Conservation (phyloP, 2,888 invertebrate species). For the Megastigmus dorsalis region DNA sequence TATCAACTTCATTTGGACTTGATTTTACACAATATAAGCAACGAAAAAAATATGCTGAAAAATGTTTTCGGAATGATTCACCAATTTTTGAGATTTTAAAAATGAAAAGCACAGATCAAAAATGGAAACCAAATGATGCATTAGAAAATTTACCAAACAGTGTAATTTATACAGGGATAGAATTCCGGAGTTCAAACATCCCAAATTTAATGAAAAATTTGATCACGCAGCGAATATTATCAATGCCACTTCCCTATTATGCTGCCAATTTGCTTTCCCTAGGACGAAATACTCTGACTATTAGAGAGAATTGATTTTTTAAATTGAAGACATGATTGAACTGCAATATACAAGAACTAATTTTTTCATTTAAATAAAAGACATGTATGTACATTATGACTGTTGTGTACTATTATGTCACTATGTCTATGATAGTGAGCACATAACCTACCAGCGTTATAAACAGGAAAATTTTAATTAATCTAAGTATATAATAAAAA, state of each 20-base stretch:
- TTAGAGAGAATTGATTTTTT: slow-evolving; percentile 30
- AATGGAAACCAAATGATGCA: slow-evolving; percentile 56
- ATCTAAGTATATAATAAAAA: no score
- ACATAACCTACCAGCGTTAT: no score
- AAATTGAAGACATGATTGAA: no score
- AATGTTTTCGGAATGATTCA: slow-evolving; percentile 63
- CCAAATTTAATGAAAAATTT: slow-evolving; percentile 60
- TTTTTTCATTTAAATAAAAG: no score
- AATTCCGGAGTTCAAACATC: slow-evolving; percentile 65
- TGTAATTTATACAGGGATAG: slow-evolving; percentile 58
- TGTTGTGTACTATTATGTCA: no score
- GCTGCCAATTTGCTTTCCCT: slow-evolving; percentile 61
- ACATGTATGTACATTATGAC: no score
- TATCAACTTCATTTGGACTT: slow-evolving; percentile 62
- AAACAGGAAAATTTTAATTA: no score
- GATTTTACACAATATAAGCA: slow-evolving; percentile 65
- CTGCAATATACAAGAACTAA: no score
- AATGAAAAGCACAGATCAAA: slow-evolving; percentile 55
- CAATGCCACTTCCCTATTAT: slow-evolving; percentile 65
- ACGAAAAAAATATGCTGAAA: slow-evolving; percentile 60
- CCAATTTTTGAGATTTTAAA: slow-evolving; percentile 63
- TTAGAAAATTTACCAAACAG: slow-evolving; percentile 54
- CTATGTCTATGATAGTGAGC: no score
- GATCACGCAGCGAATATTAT: slow-evolving; percentile 59
- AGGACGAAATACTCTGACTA: slow-evolving; percentile 62